Evolutionary conservation across 92 coral and sea anemone genomes (phyloP), one percentile per base, ranked within the genome.

Genomic region (Bergia puertoricense): DNA sequence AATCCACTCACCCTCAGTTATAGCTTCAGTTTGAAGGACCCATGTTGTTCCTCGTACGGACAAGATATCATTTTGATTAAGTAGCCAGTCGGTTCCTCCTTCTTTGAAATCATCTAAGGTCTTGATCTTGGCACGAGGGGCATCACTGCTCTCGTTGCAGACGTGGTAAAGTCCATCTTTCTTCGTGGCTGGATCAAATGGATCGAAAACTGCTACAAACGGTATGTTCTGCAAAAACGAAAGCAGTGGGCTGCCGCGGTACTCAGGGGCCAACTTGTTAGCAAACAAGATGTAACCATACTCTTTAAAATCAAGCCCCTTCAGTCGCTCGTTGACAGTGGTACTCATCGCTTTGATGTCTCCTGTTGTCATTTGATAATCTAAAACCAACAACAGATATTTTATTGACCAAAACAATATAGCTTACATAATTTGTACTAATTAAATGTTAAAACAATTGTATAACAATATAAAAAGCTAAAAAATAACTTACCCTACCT

Each of bases 11-110:
- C 81, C 85, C 39, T 88, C 90, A 2, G 76, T 65, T 46, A 93
- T 93, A 2, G 88, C 79, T 66, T 90, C 91, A 41, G 43, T 76
- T 37, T 75, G 86, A 23, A 88, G 74, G 46, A 93, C 86, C 95
- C 95, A 93, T 8, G 95, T 93, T 22, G 95, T 93, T 2, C 93
- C 95, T 45, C 93, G 78, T 0, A 88, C 76, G 81, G 95, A 88
- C 16, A 77, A 22, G 1, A 56, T 41, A 3, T 84, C 90, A 2
- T 90, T 81, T 42, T 86, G 78, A 0, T 56, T 77, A 3, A 69
- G 22, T 1, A 80, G 54, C 80, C 71, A 37, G 65, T 74, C 81
- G 3, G 93, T 6, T 45, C 30, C 44, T 22, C 65, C 85, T 6
- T 85, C 91, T 43, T 92, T 92, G 44, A 92, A 92, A 44, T 92